Conservation (phyloP, 2,797 vertebrate genomes). For the Sylvia borin region DNA sequence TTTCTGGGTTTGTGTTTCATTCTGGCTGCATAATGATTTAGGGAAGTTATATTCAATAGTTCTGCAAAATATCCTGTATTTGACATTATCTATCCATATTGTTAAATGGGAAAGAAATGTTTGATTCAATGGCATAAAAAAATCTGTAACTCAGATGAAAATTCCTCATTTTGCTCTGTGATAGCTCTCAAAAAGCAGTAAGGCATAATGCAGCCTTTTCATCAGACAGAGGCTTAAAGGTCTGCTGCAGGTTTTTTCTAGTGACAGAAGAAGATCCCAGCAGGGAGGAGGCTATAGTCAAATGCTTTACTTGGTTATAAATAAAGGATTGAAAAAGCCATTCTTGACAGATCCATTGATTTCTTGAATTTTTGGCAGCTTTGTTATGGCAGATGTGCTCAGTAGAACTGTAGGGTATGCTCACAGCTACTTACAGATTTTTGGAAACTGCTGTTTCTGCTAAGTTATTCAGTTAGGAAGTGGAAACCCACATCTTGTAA, state of each 20-base stretch:
- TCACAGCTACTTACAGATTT: constrained; percentile 56
- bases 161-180: background rate
- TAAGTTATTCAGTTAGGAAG: constrained; percentile 62
- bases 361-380: constrained; percentile 48
- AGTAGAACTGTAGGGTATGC: constrained; percentile 22
- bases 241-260: background rate
- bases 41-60: background rate
- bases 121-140: constrained; percentile 4
- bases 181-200: background rate
- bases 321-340: constrained; percentile 10
- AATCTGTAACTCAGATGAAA: background rate
- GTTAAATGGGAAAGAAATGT: background rate
- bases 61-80: constrained; percentile 6
- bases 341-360: constrained; percentile 56
- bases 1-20: background rate
- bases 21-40: background rate
- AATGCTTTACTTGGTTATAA: constrained; percentile 37
- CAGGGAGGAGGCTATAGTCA: background rate
- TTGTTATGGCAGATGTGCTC: constrained; percentile 60
- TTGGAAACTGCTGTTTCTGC: constrained; percentile 65
- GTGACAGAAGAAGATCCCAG: background rate
- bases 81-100: background rate
- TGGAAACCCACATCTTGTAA: constrained; percentile 28
- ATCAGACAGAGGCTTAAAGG: background rate
- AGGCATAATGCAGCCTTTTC: background rate